These are phyloP conservation scores for Chloroclystis v-ata DNA, from an alignment of 2,888 invertebrate species.

Conservation along the genomic window DNA sequence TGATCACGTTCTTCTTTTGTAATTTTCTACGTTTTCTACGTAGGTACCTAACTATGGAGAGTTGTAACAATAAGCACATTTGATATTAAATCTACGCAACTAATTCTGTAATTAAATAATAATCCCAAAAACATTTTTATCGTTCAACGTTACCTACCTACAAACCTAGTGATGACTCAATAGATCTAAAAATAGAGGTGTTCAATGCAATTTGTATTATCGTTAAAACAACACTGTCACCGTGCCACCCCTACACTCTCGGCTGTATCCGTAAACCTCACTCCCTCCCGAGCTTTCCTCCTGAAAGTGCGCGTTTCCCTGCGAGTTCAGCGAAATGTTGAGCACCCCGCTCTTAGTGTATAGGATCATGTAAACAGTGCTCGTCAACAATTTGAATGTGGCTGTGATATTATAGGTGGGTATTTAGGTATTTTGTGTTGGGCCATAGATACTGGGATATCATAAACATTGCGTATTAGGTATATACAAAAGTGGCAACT, in stretches of 20 bases:
- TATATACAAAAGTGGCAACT: too few species aligned
- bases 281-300: slow-evolving; percentile 54
- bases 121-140: too few species aligned
- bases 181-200: background rate
- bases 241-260: slow-evolving; percentile 49
- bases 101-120: too few species aligned
- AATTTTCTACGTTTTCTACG: too few species aligned
- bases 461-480: background rate
- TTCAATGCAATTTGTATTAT: slow-evolving; percentile 1
- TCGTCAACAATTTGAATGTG: slow-evolving; percentile 8
- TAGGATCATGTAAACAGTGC: slow-evolving; percentile 6
- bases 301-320: slow-evolving; percentile 30
- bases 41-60: too few species aligned
- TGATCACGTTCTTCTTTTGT: too few species aligned
- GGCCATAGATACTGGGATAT: background rate
- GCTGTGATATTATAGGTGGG: slow-evolving; percentile 6
- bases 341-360: slow-evolving; percentile 6
- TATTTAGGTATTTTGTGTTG: background rate
- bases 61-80: too few species aligned
- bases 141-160: too few species aligned
- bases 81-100: too few species aligned
- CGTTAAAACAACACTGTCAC: slow-evolving; percentile 12
- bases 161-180: background rate
- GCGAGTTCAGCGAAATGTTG: background rate
- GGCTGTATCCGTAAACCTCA: slow-evolving; percentile 64